Conservation (phyloP, 2,797 vertebrate species). For the Spondyliosoma cantharus region DNA sequence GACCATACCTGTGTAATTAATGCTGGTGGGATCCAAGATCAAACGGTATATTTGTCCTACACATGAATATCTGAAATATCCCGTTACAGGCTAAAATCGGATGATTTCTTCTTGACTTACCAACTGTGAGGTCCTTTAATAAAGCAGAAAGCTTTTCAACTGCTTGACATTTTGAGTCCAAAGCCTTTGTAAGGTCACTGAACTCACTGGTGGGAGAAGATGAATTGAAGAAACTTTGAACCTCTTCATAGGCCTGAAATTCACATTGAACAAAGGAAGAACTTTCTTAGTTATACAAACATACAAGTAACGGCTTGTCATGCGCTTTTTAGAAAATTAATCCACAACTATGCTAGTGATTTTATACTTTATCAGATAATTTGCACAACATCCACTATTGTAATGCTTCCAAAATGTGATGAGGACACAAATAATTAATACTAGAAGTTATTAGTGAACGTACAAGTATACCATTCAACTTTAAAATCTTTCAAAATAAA, state of each 20-base stretch:
- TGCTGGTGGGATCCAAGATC: neutral
- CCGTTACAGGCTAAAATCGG: neutral
- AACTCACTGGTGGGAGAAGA: slow-evolving; percentile 41
- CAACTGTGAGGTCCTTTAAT: slow-evolving; percentile 53
- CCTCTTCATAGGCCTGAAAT: slow-evolving; percentile 73
- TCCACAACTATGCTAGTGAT: neutral
- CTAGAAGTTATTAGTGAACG: too few species aligned
- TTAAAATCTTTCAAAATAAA: too few species aligned
- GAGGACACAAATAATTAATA: too few species aligned
- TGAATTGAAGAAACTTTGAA: slow-evolving; percentile 63
- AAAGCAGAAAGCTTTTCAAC: slow-evolving; percentile 59
- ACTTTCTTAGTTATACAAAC: neutral
- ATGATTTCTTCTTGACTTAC: slow-evolving; percentile 54
- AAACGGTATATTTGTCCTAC: neutral
- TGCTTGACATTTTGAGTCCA: slow-evolving; percentile 69
- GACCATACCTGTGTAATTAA: neutral
- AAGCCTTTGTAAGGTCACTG: slow-evolving; percentile 44
- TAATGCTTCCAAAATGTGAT: neutral
- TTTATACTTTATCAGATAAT: neutral
- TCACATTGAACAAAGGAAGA: neutral
- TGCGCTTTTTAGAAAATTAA: neutral
- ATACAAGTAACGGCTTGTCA: neutral
- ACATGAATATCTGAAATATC: neutral
- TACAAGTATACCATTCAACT: too few species aligned
- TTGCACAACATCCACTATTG: neutral